Conservation (phyloP, 2,113 vertebrate genomes). For the Oryctolagus cuniculus region DNA sequence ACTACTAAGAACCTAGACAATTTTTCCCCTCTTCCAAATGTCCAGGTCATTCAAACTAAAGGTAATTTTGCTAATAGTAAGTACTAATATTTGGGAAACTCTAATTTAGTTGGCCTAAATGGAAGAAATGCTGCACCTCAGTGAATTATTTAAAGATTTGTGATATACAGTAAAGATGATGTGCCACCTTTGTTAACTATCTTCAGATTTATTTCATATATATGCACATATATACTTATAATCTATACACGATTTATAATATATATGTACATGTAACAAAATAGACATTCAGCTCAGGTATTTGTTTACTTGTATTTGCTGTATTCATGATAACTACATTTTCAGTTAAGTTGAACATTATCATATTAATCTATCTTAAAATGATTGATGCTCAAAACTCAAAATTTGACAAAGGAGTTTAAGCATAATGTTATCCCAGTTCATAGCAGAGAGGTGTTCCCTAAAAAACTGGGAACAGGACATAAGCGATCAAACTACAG, state of each 20-base stretch:
- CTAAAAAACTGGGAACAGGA: neutral
- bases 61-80: neutral
- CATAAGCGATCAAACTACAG: neutral
- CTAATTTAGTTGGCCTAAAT: neutral
- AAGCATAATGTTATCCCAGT: neutral
- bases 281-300: neutral
- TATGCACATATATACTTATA: neutral
- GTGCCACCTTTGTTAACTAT: neutral
- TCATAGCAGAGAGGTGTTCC: neutral
- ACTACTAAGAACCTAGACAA: neutral
- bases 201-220: neutral
- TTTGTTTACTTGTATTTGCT: neutral
- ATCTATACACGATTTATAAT: no score
- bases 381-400: neutral
- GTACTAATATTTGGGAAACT: neutral
- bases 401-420: neutral
- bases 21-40: neutral
- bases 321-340: neutral
- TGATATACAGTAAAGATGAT: neutral
- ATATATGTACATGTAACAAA: neutral
- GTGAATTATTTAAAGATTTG: neutral
- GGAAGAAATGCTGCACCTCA: neutral
- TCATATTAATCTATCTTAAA: neutral
- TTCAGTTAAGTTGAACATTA: neutral
- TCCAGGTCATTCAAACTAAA: neutral